Base-by-base conservation (phyloP, 2,113 vertebrate genomes). In the Phrynosoma platyrhinos region DNA sequence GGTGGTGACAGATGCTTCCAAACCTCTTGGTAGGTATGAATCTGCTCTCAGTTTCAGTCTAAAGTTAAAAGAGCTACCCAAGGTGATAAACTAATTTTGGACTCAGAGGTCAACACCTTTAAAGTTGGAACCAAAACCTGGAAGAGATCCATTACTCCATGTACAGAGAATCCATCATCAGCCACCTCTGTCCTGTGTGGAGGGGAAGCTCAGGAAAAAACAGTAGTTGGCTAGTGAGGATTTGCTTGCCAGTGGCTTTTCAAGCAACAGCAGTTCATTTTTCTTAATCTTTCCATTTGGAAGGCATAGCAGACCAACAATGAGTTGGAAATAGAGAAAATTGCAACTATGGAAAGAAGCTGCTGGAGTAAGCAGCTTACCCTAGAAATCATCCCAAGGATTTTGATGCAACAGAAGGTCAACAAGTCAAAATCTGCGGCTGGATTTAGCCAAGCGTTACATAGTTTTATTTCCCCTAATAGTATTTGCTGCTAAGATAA, bases 381-480 rank as follows among this genome's bases (percentile, higher is more conserved):
- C 32, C 72, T 66, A 47, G 25, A 77, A 83, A 66, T 83, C 58
- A 69, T 55, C 72, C 2, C 7, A 27, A 83, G 20, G 72, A 88
- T 88, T 83, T 64, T 64, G 62, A 82, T 55, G 72, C 62, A 77
- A 40, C 23, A 77, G 71, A 75, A 87, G 42, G 72, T 77, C 81
- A 77, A 13, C n/a, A 55, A 40, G 40, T 88, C 42, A 83, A 68
- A 47, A 80, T 68, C 30, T 88, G 80, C 53, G 72, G 72, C 25
- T 83, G 87, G 87, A 77, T 83, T 88, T 83, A 88, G 74, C 42
- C 79, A 88, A 88, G 62, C 58, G 23, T 52, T 69, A 27, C 64
- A 77, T 69, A 58, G 74, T 88, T 83, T 88, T 83, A 88, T 83
- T 83, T 88, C 81, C 81, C 83, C 81, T 83, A 83, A 83, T 83